Base-by-base conservation (phyloP, 2,797 vertebrate genomes). In the Hapalemur alaotrensis region DNA sequence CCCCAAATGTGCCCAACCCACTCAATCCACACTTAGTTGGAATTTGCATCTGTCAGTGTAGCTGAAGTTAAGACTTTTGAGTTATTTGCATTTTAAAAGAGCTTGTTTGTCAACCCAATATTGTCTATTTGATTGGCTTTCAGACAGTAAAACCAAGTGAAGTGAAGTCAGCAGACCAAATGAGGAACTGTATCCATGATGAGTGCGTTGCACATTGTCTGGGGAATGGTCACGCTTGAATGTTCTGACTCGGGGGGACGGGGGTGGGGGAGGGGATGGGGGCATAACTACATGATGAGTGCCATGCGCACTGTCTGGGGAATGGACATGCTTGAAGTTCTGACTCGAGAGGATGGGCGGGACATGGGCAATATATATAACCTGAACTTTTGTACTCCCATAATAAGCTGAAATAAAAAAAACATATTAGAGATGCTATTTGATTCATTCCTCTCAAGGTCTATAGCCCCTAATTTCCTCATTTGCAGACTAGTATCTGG, bases 391-490 rank as follows among this genome's bases (percentile, higher is more conserved):
- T 43, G 41, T 43, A 43, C 41, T 5, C 41, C 41, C 41, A 43
- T 43, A 43, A 43, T 43, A 43, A 43, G 41, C 41, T 43, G 41
- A 43, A 43, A 43, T 43, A 43, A 43, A 43, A 43, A 43, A 43
- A 43, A 43, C 22, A 35, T 35, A 41, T 38, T 28, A 78, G 63
- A 57, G 14, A 80, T 63, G 14, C 2, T 30, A 23, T 4, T 43
- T 63, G 25, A 48, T 2, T 67, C 48, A 1, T 32, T 73, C 13
- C 4, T 57, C 9, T 54, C 18, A 46, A 14, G 4, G 3, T 3
- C 15, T 12, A 2, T 4, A 14, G 4, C 1, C 4, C 13, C 2
- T 12, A 15, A 1, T 50, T 32, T 69, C 18, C 22, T 91, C 18
- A 41, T 70, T 61, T 91, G 41, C 32, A 70, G 28, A 23, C 4